Base-by-base conservation (phyloP, 2,113 vertebrate species). In the Cygnus atratus region DNA sequence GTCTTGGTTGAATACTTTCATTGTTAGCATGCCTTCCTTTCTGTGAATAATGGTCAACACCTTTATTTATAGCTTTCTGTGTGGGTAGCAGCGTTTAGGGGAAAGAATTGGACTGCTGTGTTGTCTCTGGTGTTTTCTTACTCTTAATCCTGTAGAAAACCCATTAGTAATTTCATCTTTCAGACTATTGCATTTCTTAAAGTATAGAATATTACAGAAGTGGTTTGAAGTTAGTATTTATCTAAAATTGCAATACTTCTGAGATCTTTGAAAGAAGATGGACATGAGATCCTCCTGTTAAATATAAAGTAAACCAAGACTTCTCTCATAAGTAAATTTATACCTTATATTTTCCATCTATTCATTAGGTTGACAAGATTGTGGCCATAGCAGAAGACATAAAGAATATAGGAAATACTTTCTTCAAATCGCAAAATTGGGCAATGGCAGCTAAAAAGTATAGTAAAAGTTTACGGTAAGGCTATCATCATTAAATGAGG, bases 351-450 rank as follows among this genome's bases (percentile, higher is more conserved):
- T 94, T 93, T 87, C 81, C 84, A 63, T 96, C 84, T 95, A 57
- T 97, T 95, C 93, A 97, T 91, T 96, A 99, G 99, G 98, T 98
- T 91, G 98, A 99, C 95, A 98, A 98, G 98, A 97, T 99, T 96
- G 96, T 99, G 94, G 94, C 98, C 66, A 97, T 99, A 89, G 98
- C 99, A 71, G 99, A 99, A 98, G 98, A 99, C 84, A 86, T 99
- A 96, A 99, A 99, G 97, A 99, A 99, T 86, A 99, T 99, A 95
- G 99, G 99, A 88, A 99, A 99, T 98, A 98, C 94, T 88, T 98
- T 99, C 93, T 99, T 99, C 97, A 99, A 99, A 97, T 98, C 97
- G 70, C 99, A 99, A 91, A 98, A 99, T 96, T 99, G 99, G 99
- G 98, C 98, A 90, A 96, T 97, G 96, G 99, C 99, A 31, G 96